Conservation (phyloP, 35 echinoderm and acorn worm species). For the Stichopus chloronotus region DNA sequence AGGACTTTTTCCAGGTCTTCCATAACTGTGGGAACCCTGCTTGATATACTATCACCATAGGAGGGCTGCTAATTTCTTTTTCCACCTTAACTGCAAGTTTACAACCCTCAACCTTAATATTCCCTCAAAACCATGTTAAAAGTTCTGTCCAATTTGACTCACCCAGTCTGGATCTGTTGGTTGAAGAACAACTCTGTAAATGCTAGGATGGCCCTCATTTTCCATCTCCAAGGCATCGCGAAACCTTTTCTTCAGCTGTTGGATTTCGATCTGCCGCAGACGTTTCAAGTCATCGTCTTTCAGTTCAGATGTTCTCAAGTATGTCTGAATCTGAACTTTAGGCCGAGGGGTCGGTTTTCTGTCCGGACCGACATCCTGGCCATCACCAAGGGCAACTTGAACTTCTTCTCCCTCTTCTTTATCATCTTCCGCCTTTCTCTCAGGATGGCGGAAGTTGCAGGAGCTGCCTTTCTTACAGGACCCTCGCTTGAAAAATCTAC, state of each 20-base stretch:
- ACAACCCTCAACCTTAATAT: no score
- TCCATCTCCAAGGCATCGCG: slow-evolving; percentile 53
- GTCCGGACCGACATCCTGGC: background rate
- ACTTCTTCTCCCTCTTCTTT: background rate
- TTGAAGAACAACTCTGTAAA: slow-evolving; percentile 74
- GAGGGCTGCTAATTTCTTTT: background rate
- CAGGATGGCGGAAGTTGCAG: slow-evolving; percentile 75
- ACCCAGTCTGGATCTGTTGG: slow-evolving; percentile 98
- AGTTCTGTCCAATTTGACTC: slow-evolving; percentile 3
- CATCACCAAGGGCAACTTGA: background rate
- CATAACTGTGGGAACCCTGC: no score
- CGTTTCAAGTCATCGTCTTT: slow-evolving; percentile 61
- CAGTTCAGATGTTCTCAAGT: slow-evolving; percentile 64
- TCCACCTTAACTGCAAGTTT: background rate
- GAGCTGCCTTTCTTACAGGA: slow-evolving; percentile 60
- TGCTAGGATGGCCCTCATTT: slow-evolving; percentile 44
- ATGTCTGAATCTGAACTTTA: slow-evolving; percentile 37
- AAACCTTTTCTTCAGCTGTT: slow-evolving; percentile 76
- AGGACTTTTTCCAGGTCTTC: no score
- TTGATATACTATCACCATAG: no score
- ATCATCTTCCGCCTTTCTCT: background rate
- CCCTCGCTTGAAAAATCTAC: slow-evolving; percentile 77
- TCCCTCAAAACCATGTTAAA: no score
- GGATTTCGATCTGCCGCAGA: slow-evolving; percentile 77
- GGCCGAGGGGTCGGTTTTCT: slow-evolving; percentile 44